A percentile compares a stretch with the other conserved stretches of the same genome.
phyloP scores from a whole-genome alignment of 2,113 vertebrate genomes.

The Varanus komodoensis region DNA sequence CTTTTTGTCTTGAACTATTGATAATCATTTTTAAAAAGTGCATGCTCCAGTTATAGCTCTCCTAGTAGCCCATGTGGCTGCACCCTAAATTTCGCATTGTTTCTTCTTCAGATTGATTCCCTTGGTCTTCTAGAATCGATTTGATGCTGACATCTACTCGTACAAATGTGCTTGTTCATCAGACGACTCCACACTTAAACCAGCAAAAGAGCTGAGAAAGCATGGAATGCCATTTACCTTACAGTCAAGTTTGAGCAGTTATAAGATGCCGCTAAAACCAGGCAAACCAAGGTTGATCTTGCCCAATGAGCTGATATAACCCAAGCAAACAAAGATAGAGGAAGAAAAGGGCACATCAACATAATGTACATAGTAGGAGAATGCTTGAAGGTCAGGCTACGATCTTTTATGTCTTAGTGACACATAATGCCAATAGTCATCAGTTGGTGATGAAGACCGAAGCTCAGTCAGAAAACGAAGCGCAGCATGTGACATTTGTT shows the following conservation, averaged over 20 bases:
- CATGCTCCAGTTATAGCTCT: too few species aligned
- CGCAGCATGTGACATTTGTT: slow-evolving; percentile 75
- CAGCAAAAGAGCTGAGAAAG: slow-evolving; percentile 40
- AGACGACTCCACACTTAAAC: background rate
- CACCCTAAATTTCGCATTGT: too few species aligned
- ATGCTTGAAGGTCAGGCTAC: slow-evolving; percentile 82
- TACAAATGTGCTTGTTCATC: background rate
- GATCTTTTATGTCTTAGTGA: slow-evolving; percentile 82
- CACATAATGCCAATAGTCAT: slow-evolving; percentile 84
- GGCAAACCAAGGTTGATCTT: slow-evolving; percentile 65
- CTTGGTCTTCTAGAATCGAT: background rate
- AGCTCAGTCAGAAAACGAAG: slow-evolving; percentile 67
- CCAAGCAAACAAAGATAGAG: slow-evolving; percentile 76
- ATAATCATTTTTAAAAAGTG: too few species aligned
- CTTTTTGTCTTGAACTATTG: too few species aligned
- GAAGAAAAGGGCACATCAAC: slow-evolving; percentile 86
- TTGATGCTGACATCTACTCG: background rate
- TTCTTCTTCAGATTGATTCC: background rate
- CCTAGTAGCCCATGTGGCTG: too few species aligned
- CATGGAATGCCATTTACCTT: slow-evolving; percentile 34
- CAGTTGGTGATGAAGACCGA: slow-evolving; percentile 77
- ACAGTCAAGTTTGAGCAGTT: slow-evolving; percentile 61
- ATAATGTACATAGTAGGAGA: slow-evolving; percentile 82
- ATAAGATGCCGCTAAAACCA: slow-evolving; percentile 67
- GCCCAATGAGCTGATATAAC: slow-evolving; percentile 56